Evolutionary conservation across 2,797 vertebrate genomes (phyloP).

Genomic region (Hoplostethus atlanticus): DNA sequence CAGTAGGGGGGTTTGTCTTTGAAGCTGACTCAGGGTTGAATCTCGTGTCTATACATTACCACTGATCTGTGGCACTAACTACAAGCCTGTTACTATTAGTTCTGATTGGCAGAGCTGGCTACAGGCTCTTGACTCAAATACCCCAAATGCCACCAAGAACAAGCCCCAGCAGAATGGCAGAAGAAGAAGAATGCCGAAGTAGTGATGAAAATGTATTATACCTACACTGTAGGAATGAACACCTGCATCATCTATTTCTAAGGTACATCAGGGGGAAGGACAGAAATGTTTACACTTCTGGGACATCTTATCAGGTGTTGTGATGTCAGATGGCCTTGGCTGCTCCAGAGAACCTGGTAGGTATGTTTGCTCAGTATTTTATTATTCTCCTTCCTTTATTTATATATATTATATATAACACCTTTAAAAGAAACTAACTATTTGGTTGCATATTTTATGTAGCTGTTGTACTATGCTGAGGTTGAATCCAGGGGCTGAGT

Average conservation of each 20-base stretch:
- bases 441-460: background rate
- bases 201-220: too few species aligned
- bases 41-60: background rate
- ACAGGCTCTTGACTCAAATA: too few species aligned
- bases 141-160: background rate
- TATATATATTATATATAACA: too few species aligned
- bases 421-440: too few species aligned
- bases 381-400: background rate
- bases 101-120: too few species aligned
- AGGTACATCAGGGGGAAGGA: conserved; percentile 9
- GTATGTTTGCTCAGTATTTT: background rate
- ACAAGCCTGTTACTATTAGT: conserved; percentile 18
- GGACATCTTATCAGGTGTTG: conserved; percentile 41
- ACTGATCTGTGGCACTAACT: conserved; percentile 42
- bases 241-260: conserved; percentile 16
- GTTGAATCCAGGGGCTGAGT: conserved; percentile 13
- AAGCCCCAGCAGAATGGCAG: conserved; percentile 12
- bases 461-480: background rate
- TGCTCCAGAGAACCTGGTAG: conserved; percentile 1
- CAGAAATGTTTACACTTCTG: conserved; percentile 32
- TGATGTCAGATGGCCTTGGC: conserved; percentile 12
- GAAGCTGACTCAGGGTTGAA: conserved; percentile 4
- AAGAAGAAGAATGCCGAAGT: background rate
- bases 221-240: conserved; percentile 7
- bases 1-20: too few species aligned